Conservation (phyloP, 2,113 vertebrate species). For the Leucosticte australis region DNA sequence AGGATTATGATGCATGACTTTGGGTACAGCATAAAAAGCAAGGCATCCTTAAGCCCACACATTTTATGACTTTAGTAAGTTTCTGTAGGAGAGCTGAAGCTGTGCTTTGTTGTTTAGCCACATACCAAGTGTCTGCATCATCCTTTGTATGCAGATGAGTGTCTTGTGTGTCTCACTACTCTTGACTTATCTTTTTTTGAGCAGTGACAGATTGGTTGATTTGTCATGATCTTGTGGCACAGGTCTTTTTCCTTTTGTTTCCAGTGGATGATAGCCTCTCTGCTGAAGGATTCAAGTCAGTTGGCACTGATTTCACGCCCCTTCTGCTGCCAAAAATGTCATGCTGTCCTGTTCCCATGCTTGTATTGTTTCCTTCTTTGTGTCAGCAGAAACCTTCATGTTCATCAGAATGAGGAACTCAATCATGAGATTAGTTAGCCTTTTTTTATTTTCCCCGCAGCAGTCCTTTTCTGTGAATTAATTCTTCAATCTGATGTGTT, state of each 20-base stretch:
- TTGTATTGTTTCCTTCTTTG: background rate
- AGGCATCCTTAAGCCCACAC: background rate
- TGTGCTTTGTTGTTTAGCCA: background rate
- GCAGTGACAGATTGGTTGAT: background rate
- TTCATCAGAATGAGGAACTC: background rate
- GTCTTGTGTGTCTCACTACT: background rate
- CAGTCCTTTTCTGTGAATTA: background rate
- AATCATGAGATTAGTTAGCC: background rate
- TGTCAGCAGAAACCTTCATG: conserved; percentile 50
- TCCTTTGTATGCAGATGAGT: background rate
- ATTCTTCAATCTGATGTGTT: background rate
- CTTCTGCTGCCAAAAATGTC: background rate
- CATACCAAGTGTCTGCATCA: background rate
- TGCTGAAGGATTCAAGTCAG: background rate
- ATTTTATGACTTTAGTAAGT: background rate
- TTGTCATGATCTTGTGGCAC: background rate
- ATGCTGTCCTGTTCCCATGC: conserved; percentile 2
- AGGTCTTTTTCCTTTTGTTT: background rate
- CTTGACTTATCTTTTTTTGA: background rate
- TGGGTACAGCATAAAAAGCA: background rate
- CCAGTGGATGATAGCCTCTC: background rate
- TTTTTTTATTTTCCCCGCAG: background rate
- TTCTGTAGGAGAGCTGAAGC: background rate
- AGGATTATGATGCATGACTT: background rate
- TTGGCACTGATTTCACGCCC: background rate